phyloP scores from a whole-genome alignment of 2,113 vertebrate species.

The Peromyscus californicus region DNA sequence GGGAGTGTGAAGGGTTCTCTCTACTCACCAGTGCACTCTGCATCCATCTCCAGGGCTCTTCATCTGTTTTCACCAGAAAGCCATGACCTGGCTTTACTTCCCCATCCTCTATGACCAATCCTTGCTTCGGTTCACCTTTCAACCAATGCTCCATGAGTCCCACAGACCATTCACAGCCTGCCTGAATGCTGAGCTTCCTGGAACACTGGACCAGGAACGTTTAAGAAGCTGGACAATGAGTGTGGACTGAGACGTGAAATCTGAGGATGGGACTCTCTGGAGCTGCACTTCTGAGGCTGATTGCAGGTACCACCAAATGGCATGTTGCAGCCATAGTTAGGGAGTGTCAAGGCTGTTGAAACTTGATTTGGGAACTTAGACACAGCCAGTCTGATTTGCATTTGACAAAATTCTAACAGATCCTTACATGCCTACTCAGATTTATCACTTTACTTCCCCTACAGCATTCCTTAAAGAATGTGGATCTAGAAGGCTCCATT shows the following conservation, averaged over 20 bases:
- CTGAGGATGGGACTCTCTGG: neutral
- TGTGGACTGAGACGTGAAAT: rapidly evolving
- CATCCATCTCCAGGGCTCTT: neutral
- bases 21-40: neutral
- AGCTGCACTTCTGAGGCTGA: neutral
- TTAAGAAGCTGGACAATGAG: rapidly evolving
- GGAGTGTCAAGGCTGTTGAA: slow-evolving; percentile 52
- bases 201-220: rapidly evolving
- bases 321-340: rapidly evolving
- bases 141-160: neutral
- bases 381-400: slow-evolving; percentile 56
- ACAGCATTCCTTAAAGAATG: slow-evolving; percentile 29
- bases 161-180: too few species aligned
- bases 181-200: neutral
- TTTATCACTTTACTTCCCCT: slow-evolving; percentile 62
- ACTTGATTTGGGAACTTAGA: slow-evolving; percentile 65
- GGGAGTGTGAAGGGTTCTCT: neutral
- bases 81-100: neutral
- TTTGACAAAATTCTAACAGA: slow-evolving; percentile 78
- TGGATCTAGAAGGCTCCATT: slow-evolving; percentile 57
- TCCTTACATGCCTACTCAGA: slow-evolving; percentile 63
- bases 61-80: neutral
- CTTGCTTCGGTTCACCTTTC: neutral
- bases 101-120: rapidly evolving
- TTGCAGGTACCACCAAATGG: neutral